Base-by-base conservation (phyloP, 2,797 vertebrate species). In the Acrossocheilus fasciatus region DNA sequence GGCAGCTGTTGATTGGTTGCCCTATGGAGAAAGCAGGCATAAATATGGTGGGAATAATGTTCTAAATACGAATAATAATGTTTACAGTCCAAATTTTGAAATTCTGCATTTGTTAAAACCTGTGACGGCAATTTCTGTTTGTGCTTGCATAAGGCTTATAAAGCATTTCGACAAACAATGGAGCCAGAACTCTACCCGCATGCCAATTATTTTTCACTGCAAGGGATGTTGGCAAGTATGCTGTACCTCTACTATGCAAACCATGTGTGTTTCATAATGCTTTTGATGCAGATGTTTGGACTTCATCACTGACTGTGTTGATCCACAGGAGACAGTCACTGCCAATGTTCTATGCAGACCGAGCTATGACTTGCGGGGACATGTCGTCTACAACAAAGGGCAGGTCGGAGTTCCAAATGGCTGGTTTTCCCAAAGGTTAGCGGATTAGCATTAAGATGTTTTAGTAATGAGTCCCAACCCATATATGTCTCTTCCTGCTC, bases 381-480 rank as follows among this genome's bases (percentile, higher is more conserved):
- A 80, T 77, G 81, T 73, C n/a, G 69, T 54, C 47, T 84, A 89
- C 89, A 92, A 92, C 89, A 93, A 94, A 93, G 89, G 83, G 87
- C 87, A 87, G 80, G 84, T 86, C 50, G 23, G 30, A 62, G 88
- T 86, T 82, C 82, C 76, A 90, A 91, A 93, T 70, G 54, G 72
- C 66, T 85, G 84, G 84, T 93, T 91, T 92, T 85, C 83, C 89
- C 89, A 93, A 95, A 94, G 94, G 95, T 95, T 94, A 94, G 87
- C 68, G 23, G 73, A 89, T 89, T 89, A 81, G 74, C 76, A 89
- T 88, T 89, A 73, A 78, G 47, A 94, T 95, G 93, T 91, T 95
- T 95, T 92, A 95, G 85, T 94, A 92, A 96, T 95, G 91, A 93
- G 89, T 88, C 90, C 50, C 70, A 91, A 91, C 89, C 92, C 94